Conservation (phyloP, 92 coral and sea anemone species). For the Epizoanthus fatuus region DNA sequence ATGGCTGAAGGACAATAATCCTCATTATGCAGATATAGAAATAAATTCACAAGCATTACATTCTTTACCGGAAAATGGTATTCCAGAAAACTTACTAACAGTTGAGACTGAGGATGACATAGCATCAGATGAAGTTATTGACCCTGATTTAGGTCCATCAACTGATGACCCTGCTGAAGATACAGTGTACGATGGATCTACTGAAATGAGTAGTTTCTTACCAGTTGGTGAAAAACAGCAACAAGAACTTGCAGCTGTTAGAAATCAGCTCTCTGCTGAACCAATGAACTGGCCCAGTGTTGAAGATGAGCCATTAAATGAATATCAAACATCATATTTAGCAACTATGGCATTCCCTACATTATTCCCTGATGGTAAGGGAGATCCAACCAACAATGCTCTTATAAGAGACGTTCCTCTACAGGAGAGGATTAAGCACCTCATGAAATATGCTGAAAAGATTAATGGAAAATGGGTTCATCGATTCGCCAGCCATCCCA, state of each 20-base stretch:
- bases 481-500: constrained; percentile 72
- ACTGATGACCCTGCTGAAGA: background rate
- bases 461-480: constrained; percentile 61
- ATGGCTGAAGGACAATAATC: constrained; percentile 27
- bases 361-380: constrained; percentile 67
- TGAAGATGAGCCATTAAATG: constrained; percentile 38
- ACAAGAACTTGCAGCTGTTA: constrained; percentile 43
- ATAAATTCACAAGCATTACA: constrained; percentile 30
- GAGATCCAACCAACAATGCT: constrained; percentile 63
- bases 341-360: no score
- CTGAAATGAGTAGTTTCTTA: background rate
- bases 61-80: constrained; percentile 33
- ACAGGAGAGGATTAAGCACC: constrained; percentile 52
- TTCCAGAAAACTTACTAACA: constrained; percentile 19
- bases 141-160: no score
- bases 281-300: constrained; percentile 30
- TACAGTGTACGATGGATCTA: constrained; percentile 29
- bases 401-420: constrained; percentile 62
- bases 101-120: background rate
- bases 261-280: constrained; percentile 49
- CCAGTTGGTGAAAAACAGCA: constrained; percentile 12
- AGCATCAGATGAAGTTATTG: no score
- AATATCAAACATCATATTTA: no score
- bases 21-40: constrained; percentile 40
- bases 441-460: constrained; percentile 64